Conservation (phyloP, 2,797 vertebrate species). For the Pogoniulus pusillus region DNA sequence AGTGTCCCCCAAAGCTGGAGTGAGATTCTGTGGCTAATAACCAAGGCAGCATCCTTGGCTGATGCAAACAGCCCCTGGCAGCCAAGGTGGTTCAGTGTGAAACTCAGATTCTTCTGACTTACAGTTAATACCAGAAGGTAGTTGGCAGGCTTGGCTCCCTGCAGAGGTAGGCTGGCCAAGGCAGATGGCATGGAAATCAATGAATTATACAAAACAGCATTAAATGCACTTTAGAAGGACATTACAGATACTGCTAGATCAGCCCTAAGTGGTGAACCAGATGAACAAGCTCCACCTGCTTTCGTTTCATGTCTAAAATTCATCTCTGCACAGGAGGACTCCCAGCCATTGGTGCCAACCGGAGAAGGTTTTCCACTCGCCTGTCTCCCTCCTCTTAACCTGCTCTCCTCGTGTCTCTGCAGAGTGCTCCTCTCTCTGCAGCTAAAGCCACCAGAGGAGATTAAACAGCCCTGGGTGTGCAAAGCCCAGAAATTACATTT, state of each 20-base stretch:
- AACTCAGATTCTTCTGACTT: not conserved
- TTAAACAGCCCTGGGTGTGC: not conserved
- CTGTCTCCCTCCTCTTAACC: not conserved
- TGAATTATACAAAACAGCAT: slow-evolving; percentile 38
- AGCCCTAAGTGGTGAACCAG: not conserved
- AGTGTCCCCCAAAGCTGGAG: not conserved
- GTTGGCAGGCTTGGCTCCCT: not conserved
- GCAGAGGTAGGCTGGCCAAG: not conserved
- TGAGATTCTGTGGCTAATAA: not conserved
- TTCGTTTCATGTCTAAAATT: not conserved
- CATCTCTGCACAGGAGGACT: not conserved
- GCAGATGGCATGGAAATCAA: slow-evolving; percentile 1
- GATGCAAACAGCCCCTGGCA: not conserved
- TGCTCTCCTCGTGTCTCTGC: not conserved
- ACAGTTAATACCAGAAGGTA: not conserved
- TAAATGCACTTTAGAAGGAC: not conserved
- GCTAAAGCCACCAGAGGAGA: not conserved
- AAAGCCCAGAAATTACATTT: not conserved
- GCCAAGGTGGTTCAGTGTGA: not conserved
- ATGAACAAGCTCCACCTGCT: not conserved
- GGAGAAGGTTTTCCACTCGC: not conserved
- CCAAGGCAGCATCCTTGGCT: not conserved
- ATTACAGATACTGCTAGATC: not conserved
- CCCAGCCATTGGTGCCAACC: not conserved
- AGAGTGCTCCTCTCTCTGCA: not conserved